phyloP scores from a whole-genome alignment of 1,140 invertebrate genomes.

The Tetragnatha versicolor region DNA sequence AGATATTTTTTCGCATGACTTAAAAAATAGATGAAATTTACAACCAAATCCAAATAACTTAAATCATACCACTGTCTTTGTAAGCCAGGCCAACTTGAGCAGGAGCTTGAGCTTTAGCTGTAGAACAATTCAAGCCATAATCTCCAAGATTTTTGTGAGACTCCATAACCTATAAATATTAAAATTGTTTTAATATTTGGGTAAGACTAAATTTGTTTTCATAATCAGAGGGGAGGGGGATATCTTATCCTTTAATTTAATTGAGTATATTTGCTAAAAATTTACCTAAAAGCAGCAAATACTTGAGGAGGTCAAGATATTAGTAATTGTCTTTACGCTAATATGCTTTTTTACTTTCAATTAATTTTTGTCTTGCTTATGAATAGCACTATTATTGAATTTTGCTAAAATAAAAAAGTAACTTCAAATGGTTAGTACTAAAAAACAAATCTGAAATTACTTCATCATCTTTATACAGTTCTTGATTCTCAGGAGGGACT shows the following conservation, averaged over 20 bases:
- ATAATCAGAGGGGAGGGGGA: too few relatives aligned
- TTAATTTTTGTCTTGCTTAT: too few relatives aligned
- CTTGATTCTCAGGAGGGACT: conserved; percentile 79
- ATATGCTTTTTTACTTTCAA: too few relatives aligned
- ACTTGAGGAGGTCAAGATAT: neutral
- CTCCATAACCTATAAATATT: conserved; percentile 74
- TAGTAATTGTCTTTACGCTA: too few relatives aligned
- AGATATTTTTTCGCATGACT: too few relatives aligned
- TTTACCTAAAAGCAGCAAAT: neutral
- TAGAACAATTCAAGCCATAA: conserved; percentile 85
- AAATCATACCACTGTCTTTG: conserved; percentile 71
- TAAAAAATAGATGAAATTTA: too few relatives aligned
- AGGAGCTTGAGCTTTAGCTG: conserved; percentile 91
- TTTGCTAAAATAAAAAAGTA: neutral
- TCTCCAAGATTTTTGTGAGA: conserved; percentile 87
- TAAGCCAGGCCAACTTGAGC: conserved; percentile 88
- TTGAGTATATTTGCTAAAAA: neutral
- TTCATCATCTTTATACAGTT: conserved; percentile 86
- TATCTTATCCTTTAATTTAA: too few relatives aligned
- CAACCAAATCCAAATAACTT: too few relatives aligned
- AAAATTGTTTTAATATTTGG: too few relatives aligned
- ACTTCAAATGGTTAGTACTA: too few relatives aligned
- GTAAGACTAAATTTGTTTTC: too few relatives aligned
- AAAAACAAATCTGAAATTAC: conserved; percentile 8
- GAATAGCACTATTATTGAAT: too few relatives aligned